Evolutionary conservation across 2,113 vertebrate genomes (phyloP).

Genomic region (Notothenia rossii): DNA sequence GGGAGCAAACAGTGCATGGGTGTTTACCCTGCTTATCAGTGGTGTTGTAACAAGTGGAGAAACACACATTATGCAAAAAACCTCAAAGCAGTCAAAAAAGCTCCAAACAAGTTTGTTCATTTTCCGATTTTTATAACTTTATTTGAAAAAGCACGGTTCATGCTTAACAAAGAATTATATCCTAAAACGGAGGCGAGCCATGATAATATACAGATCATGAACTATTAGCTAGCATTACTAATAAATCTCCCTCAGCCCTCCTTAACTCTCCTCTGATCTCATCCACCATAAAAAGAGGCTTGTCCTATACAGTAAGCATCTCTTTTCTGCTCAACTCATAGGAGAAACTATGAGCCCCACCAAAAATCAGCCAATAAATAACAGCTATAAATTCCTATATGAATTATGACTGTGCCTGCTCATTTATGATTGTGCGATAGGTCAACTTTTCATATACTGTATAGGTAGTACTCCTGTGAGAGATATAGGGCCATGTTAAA

Average conservation of each 20-base stretch:
- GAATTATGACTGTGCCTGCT: slow-evolving; percentile 53
- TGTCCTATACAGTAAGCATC: slow-evolving; percentile 51
- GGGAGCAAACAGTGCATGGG: slow-evolving; percentile 71
- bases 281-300: slow-evolving; percentile 62
- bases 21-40: slow-evolving; percentile 81
- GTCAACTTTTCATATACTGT: slow-evolving; percentile 55
- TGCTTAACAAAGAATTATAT: neutral
- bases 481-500: slow-evolving; percentile 35
- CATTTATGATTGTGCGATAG: slow-evolving; percentile 63
- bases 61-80: slow-evolving; percentile 60
- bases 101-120: neutral
- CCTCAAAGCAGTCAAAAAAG: slow-evolving; percentile 30
- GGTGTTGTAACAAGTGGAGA: slow-evolving; percentile 79
- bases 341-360: slow-evolving; percentile 39
- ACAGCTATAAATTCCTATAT: slow-evolving; percentile 68
- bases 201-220: slow-evolving; percentile 37
- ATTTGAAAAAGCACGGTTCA: neutral
- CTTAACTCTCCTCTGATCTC: slow-evolving; percentile 68
- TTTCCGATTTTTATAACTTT: slow-evolving; percentile 12
- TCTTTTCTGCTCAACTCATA: slow-evolving; percentile 22
- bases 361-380: slow-evolving; percentile 64
- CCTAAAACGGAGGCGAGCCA: slow-evolving; percentile 9
- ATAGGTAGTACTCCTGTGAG: slow-evolving; percentile 36
- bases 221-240: slow-evolving; percentile 38
- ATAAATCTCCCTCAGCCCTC: slow-evolving; percentile 60